Base-by-base conservation (phyloP, 2,113 vertebrate species). In the Sminthopsis crassicaudata region DNA sequence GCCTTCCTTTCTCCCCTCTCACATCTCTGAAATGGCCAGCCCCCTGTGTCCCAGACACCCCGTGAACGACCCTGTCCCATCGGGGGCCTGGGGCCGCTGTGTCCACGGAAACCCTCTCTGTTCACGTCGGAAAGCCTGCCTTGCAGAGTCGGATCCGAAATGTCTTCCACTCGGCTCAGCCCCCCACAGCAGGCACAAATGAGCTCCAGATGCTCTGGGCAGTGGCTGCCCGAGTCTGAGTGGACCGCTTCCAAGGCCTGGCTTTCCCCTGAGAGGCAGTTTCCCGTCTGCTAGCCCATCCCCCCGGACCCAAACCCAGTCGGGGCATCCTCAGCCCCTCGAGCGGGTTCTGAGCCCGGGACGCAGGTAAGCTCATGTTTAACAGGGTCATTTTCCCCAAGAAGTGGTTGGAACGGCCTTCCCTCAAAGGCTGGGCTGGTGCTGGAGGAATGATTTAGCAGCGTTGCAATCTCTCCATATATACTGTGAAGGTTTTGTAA, bases 151-250 rank as follows among this genome's bases (percentile, higher is more conserved):
- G 22, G 67, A 76, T 76, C 19, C n/a, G 36, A 76, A 76, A 84
- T 42, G 67, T 84, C n/a, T 23, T 42, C n/a, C 42, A 0, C 42
- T 42, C 96, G 97, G 91, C 90, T 53, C 0, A 96, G 96, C 60
- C 92, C 93, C 42, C 53, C 96, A 55, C 96, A 94, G 89, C 57
- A 48, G 0, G 50, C 93, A 92, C 94, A 98, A 95, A 98, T 97
- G 53, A 90, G 27, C 97, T 98, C 96, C 98, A 98, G 98, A 97
- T 98, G 97, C 95, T 95, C 92, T 91, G 84, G 0, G n/a, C 93
- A 90, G 96, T 76, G 91, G 95, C 97, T 97, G 96, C 97, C 94
- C 2, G 93, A 52, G 67, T 53, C 1, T 46, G 48, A 94, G 94
- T 95, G 97, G 97, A 94, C 51, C 0, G 23, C 50, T 94, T 88